Percentiles rank a stretch among this genome's conserved stretches.
Evolutionary conservation across 2,888 invertebrate species (phyloP).

Genomic region (Phoronis australis): DNA sequence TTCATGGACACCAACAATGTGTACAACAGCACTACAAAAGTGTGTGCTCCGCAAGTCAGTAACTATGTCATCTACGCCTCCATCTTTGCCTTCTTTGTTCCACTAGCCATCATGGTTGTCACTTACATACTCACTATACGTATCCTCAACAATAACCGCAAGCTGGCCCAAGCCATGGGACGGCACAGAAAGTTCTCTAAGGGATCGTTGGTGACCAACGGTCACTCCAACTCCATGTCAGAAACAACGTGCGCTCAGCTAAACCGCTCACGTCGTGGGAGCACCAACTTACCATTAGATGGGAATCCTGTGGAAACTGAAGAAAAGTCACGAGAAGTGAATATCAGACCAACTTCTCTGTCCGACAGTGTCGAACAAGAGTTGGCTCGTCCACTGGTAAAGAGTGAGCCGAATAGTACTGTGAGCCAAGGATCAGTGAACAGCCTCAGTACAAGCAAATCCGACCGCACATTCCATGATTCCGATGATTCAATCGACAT

Average conservation of each 20-base stretch:
- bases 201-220: background rate
- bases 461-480: no score
- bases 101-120: conserved; percentile 86
- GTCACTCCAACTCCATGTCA: background rate
- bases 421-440: no score
- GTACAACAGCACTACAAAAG: conserved; percentile 28
- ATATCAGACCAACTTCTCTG: no score
- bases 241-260: background rate
- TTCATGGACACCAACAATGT: conserved; percentile 35
- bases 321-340: no score
- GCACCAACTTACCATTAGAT: no score
- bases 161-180: conserved; percentile 29
- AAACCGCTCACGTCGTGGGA: no score
- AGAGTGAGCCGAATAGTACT: no score
- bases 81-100: conserved; percentile 92
- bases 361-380: no score
- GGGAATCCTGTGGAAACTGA: no score
- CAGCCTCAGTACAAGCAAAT: no score
- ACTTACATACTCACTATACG: conserved; percentile 88
- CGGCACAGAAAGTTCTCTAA: conserved; percentile 9
- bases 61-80: conserved; percentile 72
- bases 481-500: no score
- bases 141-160: conserved; percentile 71
- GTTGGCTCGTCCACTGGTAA: no score
- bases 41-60: conserved; percentile 35